Conservation (phyloP, 2,888 invertebrate species). For the Chaetogeoica ovagalla region DNA sequence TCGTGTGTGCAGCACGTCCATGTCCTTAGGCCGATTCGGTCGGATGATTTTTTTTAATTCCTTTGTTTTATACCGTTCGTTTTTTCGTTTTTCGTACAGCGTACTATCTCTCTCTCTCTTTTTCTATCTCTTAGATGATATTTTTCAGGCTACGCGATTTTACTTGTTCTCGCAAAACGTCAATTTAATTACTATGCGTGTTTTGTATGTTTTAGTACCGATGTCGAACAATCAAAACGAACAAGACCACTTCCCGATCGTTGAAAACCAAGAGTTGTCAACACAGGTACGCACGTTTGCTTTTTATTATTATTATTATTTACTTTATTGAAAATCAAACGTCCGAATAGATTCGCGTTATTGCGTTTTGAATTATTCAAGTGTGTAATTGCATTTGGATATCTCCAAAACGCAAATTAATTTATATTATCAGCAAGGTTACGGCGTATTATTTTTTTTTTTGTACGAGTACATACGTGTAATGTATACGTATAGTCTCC, state of each 20-base stretch:
- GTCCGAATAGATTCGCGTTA: neutral
- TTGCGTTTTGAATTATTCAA: neutral
- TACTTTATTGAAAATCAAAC: neutral
- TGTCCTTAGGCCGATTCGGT: neutral
- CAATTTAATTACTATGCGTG: neutral
- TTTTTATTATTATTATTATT: neutral
- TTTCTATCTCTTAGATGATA: neutral
- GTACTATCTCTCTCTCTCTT: neutral
- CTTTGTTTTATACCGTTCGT: conserved; percentile 1
- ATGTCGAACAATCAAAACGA: conserved; percentile 51
- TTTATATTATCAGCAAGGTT: no score
- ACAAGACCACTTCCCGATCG: conserved; percentile 30
- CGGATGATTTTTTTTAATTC: neutral
- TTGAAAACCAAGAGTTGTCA: conserved; percentile 41
- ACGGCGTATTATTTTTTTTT: no score
- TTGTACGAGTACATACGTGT: no score
- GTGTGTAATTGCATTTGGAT: neutral
- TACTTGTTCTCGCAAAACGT: neutral
- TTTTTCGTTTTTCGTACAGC: neutral
- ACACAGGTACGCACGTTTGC: conserved; percentile 27
- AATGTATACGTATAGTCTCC: no score
- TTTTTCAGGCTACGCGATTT: neutral
- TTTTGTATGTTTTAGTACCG: conserved; percentile 41
- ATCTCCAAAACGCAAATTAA: no score
- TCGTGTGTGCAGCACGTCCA: neutral